Evolutionary conservation across 30 jellyfish, hydroid and myxozoan species (phyloP).

Genomic region (Pseudorhiza aurosa): DNA sequence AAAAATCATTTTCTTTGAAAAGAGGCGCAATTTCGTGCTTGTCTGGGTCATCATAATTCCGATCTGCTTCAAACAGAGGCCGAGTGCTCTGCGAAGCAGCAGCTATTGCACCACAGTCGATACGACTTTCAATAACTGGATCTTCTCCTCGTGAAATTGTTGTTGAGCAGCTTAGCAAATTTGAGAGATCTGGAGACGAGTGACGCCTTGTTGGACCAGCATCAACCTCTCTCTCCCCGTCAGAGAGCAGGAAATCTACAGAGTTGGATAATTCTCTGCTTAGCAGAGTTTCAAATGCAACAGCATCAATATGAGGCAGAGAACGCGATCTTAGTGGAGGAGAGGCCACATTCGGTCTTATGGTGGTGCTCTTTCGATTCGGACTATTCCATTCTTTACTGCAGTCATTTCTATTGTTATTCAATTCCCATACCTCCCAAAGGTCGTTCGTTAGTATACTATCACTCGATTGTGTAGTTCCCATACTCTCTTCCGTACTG

Average conservation of each 20-base stretch:
- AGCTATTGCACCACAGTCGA: neutral
- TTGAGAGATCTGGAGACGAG: neutral
- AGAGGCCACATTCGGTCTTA: neutral
- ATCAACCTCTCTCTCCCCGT: neutral
- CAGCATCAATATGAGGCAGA: neutral
- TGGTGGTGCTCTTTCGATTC: neutral
- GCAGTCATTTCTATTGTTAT: slow-evolving; percentile 20
- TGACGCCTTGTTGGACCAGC: neutral
- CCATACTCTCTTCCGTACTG: slow-evolving; percentile 1
- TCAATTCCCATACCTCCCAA: slow-evolving; percentile 68
- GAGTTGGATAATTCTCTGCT: neutral
- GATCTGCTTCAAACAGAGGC: neutral
- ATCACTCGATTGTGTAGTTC: slow-evolving; percentile 23
- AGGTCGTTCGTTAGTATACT: neutral
- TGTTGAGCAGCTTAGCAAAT: neutral
- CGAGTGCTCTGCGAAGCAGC: neutral
- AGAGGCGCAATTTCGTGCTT: neutral
- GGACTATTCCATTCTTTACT: slow-evolving; percentile 56
- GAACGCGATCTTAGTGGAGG: neutral
- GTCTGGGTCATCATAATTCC: no score
- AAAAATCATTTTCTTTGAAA: neutral
- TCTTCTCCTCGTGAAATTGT: neutral
- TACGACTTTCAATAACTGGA: neutral
- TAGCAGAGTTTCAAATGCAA: neutral
- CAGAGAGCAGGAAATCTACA: neutral